Conservation (phyloP, 2,888 invertebrate genomes). For the Danaus chrysippus region DNA sequence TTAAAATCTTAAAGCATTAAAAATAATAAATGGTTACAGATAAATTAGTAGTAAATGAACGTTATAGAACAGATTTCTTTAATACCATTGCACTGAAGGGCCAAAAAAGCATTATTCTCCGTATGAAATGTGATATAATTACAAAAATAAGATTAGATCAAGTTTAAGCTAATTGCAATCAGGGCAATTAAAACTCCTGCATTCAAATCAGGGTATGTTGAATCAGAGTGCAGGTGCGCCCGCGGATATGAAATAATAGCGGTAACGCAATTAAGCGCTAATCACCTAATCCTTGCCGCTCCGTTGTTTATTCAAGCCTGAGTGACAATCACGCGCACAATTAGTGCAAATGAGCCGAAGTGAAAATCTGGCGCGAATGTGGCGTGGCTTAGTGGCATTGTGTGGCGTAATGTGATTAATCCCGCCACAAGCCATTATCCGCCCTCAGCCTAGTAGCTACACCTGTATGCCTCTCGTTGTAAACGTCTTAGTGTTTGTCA, state of each 20-base stretch:
- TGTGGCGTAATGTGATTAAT: conserved; percentile 71
- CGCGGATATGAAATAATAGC: conserved; percentile 73
- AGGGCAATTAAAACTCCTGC: conserved; percentile 46
- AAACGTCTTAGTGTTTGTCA: conserved; percentile 18
- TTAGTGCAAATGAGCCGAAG: conserved; percentile 79
- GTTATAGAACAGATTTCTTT: too few relatives aligned
- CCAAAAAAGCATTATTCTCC: too few relatives aligned
- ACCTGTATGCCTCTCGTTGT: conserved; percentile 21
- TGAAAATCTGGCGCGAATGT: conserved; percentile 71
- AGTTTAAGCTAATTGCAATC: conserved; percentile 25
- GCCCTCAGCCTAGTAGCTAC: conserved; percentile 36
- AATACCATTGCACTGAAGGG: too few relatives aligned
- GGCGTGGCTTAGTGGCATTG: conserved; percentile 36
- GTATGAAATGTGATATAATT: too few relatives aligned
- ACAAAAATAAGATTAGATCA: conserved; percentile 10
- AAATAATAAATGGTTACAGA: too few relatives aligned
- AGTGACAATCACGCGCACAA: conserved; percentile 78
- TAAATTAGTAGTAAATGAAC: too few relatives aligned
- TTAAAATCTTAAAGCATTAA: too few relatives aligned
- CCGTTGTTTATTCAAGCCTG: conserved; percentile 78
- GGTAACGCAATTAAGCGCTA: conserved; percentile 76
- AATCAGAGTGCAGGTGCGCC: conserved; percentile 67
- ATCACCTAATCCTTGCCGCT: conserved; percentile 78
- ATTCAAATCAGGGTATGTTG: conserved; percentile 67
- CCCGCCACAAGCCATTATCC: conserved; percentile 65